Conservation (phyloP, 2,113 vertebrate species). For the Xiphorhynchus elegans region DNA sequence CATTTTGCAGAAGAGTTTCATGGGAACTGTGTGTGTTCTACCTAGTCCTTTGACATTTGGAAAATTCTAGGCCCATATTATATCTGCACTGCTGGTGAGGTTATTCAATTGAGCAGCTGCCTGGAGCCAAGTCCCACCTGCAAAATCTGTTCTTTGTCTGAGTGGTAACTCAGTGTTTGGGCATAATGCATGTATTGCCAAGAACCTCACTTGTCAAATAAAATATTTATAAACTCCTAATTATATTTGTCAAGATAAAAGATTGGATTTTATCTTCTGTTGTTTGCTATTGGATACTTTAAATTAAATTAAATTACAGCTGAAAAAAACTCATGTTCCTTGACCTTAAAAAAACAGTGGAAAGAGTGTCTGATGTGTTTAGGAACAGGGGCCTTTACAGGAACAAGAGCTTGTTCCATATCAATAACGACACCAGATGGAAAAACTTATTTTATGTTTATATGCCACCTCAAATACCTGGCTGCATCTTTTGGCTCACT, state of each 20-base stretch:
- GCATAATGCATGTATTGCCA: background rate
- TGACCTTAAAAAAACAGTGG: background rate
- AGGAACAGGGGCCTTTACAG: background rate
- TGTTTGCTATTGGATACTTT: background rate
- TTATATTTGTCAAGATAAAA: background rate
- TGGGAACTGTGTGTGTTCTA: background rate
- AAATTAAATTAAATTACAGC: background rate
- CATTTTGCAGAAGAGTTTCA: background rate
- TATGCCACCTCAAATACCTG: background rate
- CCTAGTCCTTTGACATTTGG: background rate
- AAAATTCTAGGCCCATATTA: background rate
- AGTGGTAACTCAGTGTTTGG: background rate
- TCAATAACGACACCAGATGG: fast-evolving
- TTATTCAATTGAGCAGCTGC: background rate
- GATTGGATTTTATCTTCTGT: background rate
- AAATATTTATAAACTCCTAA: background rate
- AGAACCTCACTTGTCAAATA: background rate
- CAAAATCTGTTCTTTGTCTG: background rate
- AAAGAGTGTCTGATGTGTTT: background rate
- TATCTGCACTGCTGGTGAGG: background rate
- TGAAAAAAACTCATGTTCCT: fast-evolving
- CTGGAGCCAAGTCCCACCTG: background rate
- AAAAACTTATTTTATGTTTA: background rate
- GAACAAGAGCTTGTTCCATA: fast-evolving
- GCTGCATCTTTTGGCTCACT: background rate